Percentiles rank a stretch among this genome's conserved stretches.
phyloP scores from a whole-genome alignment of 2,797 vertebrate genomes.

The Orientallactaga sibirica region DNA sequence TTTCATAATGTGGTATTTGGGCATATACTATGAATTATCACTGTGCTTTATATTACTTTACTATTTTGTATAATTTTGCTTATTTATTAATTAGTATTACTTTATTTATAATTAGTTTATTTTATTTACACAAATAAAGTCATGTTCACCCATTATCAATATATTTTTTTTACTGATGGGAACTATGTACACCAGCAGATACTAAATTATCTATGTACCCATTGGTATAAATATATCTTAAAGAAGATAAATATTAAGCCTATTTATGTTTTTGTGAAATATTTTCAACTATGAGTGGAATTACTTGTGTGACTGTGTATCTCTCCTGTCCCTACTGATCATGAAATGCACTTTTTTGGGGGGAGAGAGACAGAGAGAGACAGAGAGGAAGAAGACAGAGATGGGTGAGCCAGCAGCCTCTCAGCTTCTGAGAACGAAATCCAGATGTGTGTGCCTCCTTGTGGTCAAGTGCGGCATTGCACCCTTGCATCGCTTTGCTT shows the following conservation, averaged over 20 bases:
- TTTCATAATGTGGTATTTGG: not conserved
- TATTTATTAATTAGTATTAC: not conserved
- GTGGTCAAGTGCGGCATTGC: too few relatives aligned
- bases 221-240: not conserved
- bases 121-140: not conserved
- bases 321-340: not conserved
- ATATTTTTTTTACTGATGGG: not conserved
- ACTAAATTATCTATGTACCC: not conserved
- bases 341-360: not conserved
- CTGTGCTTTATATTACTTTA: not conserved
- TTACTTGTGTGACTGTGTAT: not conserved
- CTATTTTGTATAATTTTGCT: not conserved
- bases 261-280: not conserved
- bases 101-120: not conserved
- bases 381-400: too few relatives aligned
- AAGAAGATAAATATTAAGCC: conserved; percentile 7
- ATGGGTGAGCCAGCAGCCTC: too few relatives aligned
- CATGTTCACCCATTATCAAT: not conserved
- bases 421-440: too few relatives aligned
- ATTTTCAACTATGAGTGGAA: not conserved
- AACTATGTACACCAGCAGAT: not conserved
- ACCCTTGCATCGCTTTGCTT: too few relatives aligned
- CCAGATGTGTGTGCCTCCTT: too few relatives aligned
- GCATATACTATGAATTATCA: not conserved
- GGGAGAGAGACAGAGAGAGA: too few relatives aligned